Evolutionary conservation across 2,888 invertebrate species (phyloP).

Genomic region (Carpatolechia fugitivella): DNA sequence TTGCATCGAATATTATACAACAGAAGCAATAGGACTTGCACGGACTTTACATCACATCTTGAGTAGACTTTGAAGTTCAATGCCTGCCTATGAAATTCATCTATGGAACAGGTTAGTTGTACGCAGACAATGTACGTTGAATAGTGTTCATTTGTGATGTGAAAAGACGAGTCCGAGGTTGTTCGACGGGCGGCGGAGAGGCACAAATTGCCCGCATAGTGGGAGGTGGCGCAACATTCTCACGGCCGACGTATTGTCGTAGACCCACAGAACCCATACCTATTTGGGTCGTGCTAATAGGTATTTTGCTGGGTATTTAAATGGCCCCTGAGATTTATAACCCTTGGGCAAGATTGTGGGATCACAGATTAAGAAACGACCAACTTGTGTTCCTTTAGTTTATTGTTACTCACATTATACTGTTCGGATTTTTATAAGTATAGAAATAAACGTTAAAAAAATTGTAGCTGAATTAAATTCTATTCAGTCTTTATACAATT

Average conservation of each 20-base stretch:
- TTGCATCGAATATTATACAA: slow-evolving; percentile 14
- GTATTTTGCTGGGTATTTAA: slow-evolving; percentile 12
- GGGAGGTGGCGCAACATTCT: slow-evolving; percentile 17
- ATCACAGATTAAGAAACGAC: not conserved
- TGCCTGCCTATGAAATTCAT: not conserved
- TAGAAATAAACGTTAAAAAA: too few relatives aligned
- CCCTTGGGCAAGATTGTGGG: slow-evolving; percentile 2
- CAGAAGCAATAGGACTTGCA: not conserved
- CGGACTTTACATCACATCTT: not conserved
- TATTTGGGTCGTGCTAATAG: slow-evolving; percentile 18
- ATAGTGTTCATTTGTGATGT: not conserved
- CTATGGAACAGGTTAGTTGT: not conserved
- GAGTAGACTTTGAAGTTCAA: not conserved
- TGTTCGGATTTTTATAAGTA: too few relatives aligned
- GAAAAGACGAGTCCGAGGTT: slow-evolving; percentile 4
- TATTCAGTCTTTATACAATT: too few relatives aligned
- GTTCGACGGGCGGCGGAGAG: not conserved
- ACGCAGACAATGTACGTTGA: not conserved
- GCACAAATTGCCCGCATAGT: slow-evolving; percentile 12
- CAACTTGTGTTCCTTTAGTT: not conserved
- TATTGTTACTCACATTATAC: too few relatives aligned
- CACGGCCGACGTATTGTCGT: slow-evolving; percentile 20
- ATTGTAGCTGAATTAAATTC: too few relatives aligned
- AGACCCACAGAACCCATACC: slow-evolving; percentile 16
- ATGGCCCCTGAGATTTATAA: slow-evolving; percentile 9